phyloP scores from a whole-genome alignment of 2,113 vertebrate genomes.

The Lucifuga dentata region DNA sequence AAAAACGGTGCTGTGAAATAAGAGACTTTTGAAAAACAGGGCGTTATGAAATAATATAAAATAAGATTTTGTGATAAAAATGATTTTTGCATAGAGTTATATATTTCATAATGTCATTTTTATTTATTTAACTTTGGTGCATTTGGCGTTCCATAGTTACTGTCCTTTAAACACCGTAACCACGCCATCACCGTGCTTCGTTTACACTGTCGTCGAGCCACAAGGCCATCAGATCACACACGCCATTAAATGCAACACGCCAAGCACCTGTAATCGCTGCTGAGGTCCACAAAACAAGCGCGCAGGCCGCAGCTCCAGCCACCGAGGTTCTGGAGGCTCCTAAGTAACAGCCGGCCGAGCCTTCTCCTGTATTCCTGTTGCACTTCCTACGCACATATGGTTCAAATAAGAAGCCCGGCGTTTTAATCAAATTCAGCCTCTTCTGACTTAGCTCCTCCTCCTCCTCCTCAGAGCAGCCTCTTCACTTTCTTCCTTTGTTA shows the following conservation, averaged over 20 bases:
- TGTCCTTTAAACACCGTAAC: constrained; percentile 17
- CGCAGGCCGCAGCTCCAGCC: constrained; percentile 42
- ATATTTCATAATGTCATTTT: no score
- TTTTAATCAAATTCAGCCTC: constrained; percentile 75
- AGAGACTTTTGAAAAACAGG: no score
- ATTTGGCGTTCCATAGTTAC: neutral
- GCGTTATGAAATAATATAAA: no score
- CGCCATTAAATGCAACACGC: constrained; percentile 57
- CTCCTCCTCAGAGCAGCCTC: constrained; percentile 7
- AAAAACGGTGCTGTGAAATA: no score
- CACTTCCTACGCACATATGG: constrained; percentile 76
- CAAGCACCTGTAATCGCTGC: constrained; percentile 27
- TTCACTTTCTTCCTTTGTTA: constrained; percentile 32
- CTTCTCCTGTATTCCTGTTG: constrained; percentile 35
- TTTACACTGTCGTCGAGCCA: constrained; percentile 58
- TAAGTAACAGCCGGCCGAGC: constrained; percentile 24
- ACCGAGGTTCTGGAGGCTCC: constrained; percentile 38
- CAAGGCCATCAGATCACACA: constrained; percentile 65
- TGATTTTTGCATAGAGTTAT: no score
- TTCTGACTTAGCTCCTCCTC: constrained; percentile 41
- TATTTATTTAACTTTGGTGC: no score
- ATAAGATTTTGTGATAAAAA: no score
- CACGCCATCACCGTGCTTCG: constrained; percentile 34
- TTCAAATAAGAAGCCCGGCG: constrained; percentile 67
- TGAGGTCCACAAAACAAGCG: constrained; percentile 55